Conservation (phyloP, 2,113 vertebrate species). For the Smithornis capensis region DNA sequence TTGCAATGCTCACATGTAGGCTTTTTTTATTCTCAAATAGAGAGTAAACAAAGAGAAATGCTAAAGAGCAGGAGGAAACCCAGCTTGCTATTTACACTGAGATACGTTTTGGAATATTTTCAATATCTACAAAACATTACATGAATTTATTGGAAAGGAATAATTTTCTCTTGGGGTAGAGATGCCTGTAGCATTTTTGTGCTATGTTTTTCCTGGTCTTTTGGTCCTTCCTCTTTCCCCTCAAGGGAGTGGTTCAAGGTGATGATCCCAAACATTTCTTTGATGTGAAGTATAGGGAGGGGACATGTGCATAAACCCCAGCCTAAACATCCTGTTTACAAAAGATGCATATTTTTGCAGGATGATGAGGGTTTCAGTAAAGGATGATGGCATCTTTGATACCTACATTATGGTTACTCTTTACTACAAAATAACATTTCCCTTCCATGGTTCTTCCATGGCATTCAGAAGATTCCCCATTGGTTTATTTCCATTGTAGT, state of each 20-base stretch:
- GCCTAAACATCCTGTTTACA: background rate
- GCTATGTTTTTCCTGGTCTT: background rate
- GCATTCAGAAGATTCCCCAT: background rate
- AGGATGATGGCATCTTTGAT: background rate
- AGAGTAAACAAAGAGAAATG: conserved; percentile 44
- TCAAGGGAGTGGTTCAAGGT: background rate
- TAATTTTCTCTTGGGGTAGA: background rate
- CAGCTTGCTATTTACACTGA: conserved; percentile 21
- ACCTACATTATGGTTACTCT: background rate
- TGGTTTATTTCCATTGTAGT: background rate
- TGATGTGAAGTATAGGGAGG: background rate
- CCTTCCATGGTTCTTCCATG: background rate
- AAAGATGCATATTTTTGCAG: background rate
- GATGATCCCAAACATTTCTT: background rate
- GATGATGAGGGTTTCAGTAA: background rate
- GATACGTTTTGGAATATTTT: conserved; percentile 35
- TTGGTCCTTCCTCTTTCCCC: background rate
- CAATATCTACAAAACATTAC: background rate
- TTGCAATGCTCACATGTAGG: conserved; percentile 24
- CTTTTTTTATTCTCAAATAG: conserved; percentile 5
- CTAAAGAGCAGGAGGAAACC: background rate
- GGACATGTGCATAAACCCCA: background rate
- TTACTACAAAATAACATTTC: background rate
- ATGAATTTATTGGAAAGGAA: background rate
- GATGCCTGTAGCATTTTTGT: background rate